Percentiles rank a stretch among this genome's conserved stretches.
phyloP scores from a whole-genome alignment of 2,888 invertebrate genomes.

The Drosophila peninsularis region DNA sequence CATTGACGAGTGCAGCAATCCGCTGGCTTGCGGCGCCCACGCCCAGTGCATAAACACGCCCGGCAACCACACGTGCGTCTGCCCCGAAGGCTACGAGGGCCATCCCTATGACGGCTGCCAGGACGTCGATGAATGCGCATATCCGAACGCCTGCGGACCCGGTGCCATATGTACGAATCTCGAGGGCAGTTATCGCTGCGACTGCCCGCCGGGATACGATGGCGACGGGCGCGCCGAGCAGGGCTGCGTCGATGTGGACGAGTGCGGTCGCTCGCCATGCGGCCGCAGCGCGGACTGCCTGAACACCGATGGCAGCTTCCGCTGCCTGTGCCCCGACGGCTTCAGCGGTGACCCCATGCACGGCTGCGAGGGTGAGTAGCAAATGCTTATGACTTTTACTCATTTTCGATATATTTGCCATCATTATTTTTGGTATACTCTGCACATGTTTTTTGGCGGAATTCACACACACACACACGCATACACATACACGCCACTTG shows the following conservation, averaged over 20 bases:
- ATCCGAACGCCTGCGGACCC: slow-evolving; percentile 90
- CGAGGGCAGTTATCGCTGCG: slow-evolving; percentile 92
- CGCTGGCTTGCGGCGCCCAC: slow-evolving; percentile 92
- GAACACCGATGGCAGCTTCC: slow-evolving; percentile 91
- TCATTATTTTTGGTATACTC: slow-evolving; percentile 38
- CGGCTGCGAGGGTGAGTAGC: slow-evolving; percentile 86
- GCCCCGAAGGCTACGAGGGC: slow-evolving; percentile 93
- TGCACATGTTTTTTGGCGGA: slow-evolving; percentile 46
- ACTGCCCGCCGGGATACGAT: slow-evolving; percentile 92
- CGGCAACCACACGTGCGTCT: slow-evolving; percentile 94
- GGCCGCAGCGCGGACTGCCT: slow-evolving; percentile 92
- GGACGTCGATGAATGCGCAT: slow-evolving; percentile 93
- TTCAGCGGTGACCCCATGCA: slow-evolving; percentile 91
- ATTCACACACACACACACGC: slow-evolving; percentile 37
- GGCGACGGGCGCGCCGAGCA: slow-evolving; percentile 90
- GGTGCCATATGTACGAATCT: slow-evolving; percentile 92
- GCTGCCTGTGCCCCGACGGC: slow-evolving; percentile 93
- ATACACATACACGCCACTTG: slow-evolving; percentile 38
- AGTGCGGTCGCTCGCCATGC: slow-evolving; percentile 90
- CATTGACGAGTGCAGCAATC: slow-evolving; percentile 94
- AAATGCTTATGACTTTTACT: slow-evolving; percentile 16
- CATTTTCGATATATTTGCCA: slow-evolving; percentile 47
- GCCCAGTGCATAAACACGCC: slow-evolving; percentile 92
- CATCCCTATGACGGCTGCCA: slow-evolving; percentile 92
- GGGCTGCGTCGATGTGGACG: slow-evolving; percentile 91